Conservation (phyloP, 2,888 invertebrate genomes). For the Hirtodrosophila alboralis region DNA sequence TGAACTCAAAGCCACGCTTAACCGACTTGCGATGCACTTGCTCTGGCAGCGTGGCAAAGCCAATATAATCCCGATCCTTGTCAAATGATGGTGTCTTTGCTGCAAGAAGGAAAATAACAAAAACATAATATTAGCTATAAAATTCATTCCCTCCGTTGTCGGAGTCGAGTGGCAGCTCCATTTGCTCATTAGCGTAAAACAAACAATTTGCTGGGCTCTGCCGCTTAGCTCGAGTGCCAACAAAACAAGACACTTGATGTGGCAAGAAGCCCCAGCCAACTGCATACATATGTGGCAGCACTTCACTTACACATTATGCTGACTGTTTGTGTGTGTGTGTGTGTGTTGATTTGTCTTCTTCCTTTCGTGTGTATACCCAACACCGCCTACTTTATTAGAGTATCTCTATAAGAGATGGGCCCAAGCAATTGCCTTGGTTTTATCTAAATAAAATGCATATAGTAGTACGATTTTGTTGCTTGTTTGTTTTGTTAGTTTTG, state of each 20-base stretch:
- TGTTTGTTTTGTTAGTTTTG: conserved; percentile 47
- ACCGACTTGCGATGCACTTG: conserved; percentile 98
- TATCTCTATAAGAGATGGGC: no score
- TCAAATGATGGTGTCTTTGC: conserved; percentile 84
- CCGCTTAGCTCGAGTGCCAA: conserved; percentile 69
- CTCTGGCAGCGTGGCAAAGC: conserved; percentile 97
- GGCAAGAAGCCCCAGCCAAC: no score
- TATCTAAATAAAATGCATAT: conserved; percentile 3
- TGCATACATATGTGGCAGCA: neutral
- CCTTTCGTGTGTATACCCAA: conserved; percentile 44
- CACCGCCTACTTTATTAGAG: conserved; percentile 2
- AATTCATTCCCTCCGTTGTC: conserved; percentile 20
- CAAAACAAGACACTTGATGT: conserved; percentile 52
- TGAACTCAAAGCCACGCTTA: conserved; percentile 98
- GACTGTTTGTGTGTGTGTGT: no score
- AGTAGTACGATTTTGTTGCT: conserved; percentile 14
- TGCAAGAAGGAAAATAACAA: conserved; percentile 42
- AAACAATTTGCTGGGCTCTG: conserved; percentile 63
- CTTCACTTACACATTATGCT: conserved; percentile 51
- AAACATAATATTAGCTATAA: conserved; percentile 7
- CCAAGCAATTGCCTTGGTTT: conserved; percentile 7
- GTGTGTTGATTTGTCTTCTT: conserved; percentile 21
- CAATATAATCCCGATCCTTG: conserved; percentile 92
- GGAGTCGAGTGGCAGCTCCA: conserved; percentile 38
- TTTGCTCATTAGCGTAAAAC: conserved; percentile 61